Base-by-base conservation (phyloP, 2,888 invertebrate species). In the Dynastes tityus region DNA sequence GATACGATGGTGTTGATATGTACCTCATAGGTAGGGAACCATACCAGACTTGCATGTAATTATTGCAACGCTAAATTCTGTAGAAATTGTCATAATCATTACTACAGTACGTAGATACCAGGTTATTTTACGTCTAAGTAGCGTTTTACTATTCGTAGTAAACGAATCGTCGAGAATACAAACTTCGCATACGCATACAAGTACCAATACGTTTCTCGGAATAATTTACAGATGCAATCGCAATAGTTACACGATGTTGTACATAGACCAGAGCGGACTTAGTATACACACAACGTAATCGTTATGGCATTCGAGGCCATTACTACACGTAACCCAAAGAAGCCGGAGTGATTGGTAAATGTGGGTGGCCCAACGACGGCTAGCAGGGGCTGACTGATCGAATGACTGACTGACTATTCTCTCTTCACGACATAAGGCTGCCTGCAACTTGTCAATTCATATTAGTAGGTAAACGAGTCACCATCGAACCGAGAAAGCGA, bases 381-480 rank as follows among this genome's bases (percentile, higher is more conserved):
- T 22, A 68, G 51, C 51, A 22, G 55, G 9, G 63, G 13, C 63
- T 32, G 68, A 68, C 68, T 53, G 68, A 68, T 68, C 68, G 68
- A 63, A 63, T 63, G 63, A 68, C 73, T 37, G 71, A 73, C 73
- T 71, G 71, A 71, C 71, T 71, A 37, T 61, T 74, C 61, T 61
- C 27, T 74, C 73, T 49, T 68, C 68, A 51, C 32, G 29, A 13
- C 13, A 68, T 51, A 45, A 61, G 49, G 73, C 49, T 63, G 51
- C 78, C 78, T 71, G 78, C 78, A 78, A 78, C 78, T 71, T 83
- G 83, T 82, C 83, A 83, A 80, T 80, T 77, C 80, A 78, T 80
- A 82, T 82, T 82, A 82, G 82, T 81, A 79, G 81, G 81, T 78
- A 81, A 80, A 80, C 78, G 79, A 78, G 80, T 76, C 81, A 78